Evolutionary conservation across 2,113 vertebrate species (phyloP), one percentile per base, ranked within the genome.

Genomic region (Barbus barbus): DNA sequence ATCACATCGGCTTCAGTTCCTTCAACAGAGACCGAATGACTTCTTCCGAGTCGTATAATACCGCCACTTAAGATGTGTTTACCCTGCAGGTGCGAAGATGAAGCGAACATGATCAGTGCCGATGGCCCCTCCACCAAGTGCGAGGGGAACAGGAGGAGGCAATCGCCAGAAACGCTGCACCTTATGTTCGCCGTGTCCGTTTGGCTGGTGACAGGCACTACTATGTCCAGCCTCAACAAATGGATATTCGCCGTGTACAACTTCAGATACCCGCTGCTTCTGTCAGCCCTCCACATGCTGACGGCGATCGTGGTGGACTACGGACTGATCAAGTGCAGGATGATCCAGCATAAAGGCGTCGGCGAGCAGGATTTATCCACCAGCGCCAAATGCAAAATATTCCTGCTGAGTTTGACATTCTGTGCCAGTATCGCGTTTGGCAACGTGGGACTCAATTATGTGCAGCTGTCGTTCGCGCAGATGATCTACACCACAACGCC

Each of bases 151-250:
- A 83, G 73, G 85, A 73, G 77, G 81, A 86, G 74, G 84, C 65
- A 85, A 14, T 86, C 90, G 1, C 84, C 91, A 12, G 94, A 94
- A 91, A 94, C 91, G 90, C 91, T 97, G 84, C 94, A 95, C 67
- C 94, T 95, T 31, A 89, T 95, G 84, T 94, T 95, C 18, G 95
- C 96, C 0, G 90, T 96, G 8, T 83, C 96, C 56, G 95, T 96
- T 20, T 98, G 97, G 97, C 91, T 99, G 82, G 95, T 96, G 89
- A 95, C 96, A 0, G 97, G 97, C 31, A 97, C 95, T 88, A 96
- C 97, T 90, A 96, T 99, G 93, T 97, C 97, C 61, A 93, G 97
- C 90, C 95, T 99, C 89, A 99, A 99, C 96, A 98, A 98, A 94
- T 99, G 97, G 97, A 98, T 99, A 81, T 98, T 99, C 46, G 92